Evolutionary conservation across 1,140 invertebrate genomes (phyloP).

Genomic region (Agrypnia vestita): DNA sequence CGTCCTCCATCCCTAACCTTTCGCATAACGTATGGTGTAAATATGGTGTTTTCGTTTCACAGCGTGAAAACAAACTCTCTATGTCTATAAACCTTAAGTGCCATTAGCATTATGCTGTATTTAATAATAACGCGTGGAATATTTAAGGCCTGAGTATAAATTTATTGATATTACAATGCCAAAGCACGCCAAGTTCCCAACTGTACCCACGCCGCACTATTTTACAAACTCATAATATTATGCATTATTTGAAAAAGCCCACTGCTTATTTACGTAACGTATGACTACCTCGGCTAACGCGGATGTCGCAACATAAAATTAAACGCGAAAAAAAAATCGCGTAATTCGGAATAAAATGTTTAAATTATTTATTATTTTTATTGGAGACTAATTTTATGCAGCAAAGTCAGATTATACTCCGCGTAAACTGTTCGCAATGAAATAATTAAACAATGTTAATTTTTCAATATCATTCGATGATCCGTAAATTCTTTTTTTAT

Average conservation of each 20-base stretch:
- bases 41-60: not conserved
- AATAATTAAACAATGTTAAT: no score
- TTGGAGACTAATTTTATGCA: no score
- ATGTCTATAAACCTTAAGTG: conserved; percentile 20
- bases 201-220: not conserved
- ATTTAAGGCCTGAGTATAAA: conserved; percentile 29
- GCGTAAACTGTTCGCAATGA: no score
- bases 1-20: no score
- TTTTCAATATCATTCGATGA: no score
- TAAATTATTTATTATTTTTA: no score
- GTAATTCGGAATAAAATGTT: no score
- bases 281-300: not conserved
- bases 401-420: no score
- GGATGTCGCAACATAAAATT: not conserved
- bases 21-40: not conserved
- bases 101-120: conserved; percentile 30
- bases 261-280: conserved; percentile 4
- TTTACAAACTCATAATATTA: not conserved
- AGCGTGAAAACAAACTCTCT: not conserved
- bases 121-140: conserved; percentile 38
- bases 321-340: not conserved
- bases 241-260: conserved; percentile 30
- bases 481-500: no score
- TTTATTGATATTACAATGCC: conserved; percentile 41
- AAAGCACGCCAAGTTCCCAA: conserved; percentile 16